A percentile compares a stretch with the other conserved stretches of the same genome.
Conservation (phyloP, 2,888 invertebrate genomes). For the Scelioninae gen. 1 region DNA sequence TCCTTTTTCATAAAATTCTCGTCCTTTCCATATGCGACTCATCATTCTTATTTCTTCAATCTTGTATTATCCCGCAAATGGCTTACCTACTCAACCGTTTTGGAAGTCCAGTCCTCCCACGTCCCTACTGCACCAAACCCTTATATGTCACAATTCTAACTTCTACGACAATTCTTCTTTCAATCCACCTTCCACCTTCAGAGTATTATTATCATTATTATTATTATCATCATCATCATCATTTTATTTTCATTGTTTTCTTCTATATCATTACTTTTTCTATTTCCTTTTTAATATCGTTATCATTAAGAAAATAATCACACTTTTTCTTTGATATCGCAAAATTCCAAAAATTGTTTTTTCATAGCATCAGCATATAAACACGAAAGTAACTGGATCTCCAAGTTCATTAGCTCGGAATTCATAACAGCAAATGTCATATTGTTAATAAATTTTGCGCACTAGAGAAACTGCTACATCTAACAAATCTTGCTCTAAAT, state of each 20-base stretch:
- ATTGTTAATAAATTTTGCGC: constrained; percentile 52
- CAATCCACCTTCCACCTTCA: constrained; percentile 48
- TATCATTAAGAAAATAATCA: too few species aligned
- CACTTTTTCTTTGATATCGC: too few species aligned
- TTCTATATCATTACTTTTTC: too few species aligned
- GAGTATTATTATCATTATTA: constrained; percentile 28
- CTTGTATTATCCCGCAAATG: constrained; percentile 79
- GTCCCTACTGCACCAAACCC: constrained; percentile 56
- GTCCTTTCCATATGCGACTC: constrained; percentile 69
- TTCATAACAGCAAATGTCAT: constrained; percentile 55
- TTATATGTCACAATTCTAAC: constrained; percentile 49
- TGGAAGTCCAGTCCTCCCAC: constrained; percentile 74
- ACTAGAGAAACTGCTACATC: constrained; percentile 53
- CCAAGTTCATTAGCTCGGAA: constrained; percentile 55
- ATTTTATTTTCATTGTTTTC: background rate
- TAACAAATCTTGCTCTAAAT: constrained; percentile 67
- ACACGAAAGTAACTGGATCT: constrained; percentile 41
- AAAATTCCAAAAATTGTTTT: too few species aligned
- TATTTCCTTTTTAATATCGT: too few species aligned
- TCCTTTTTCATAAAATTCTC: constrained; percentile 60
- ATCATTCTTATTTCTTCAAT: constrained; percentile 78
- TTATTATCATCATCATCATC: constrained; percentile 18
- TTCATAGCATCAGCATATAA: too few species aligned
- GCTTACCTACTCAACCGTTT: constrained; percentile 76
- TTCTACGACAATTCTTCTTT: constrained; percentile 35